Percentiles rank a stretch among this genome's conserved stretches.
These are phyloP conservation scores for Fulmarus glacialis DNA, from an alignment of 2,113 vertebrate species.

Conservation along the genomic window DNA sequence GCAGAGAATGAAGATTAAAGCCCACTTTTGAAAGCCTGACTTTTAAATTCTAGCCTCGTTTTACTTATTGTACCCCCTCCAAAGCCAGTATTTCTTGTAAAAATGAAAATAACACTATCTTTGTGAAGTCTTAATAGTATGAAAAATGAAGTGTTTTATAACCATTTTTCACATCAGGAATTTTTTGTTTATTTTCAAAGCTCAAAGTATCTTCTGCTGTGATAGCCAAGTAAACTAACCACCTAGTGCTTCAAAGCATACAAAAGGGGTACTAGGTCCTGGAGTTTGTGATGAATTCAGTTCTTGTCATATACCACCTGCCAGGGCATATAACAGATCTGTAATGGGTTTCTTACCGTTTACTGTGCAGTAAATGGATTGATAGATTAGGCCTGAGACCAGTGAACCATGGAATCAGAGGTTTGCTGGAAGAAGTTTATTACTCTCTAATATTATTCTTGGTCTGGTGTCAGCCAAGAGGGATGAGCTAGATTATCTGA, in stretches of 20 bases:
- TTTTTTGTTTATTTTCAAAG: constrained; percentile 51
- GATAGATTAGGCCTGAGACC: constrained; percentile 78
- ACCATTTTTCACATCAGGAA: constrained; percentile 31
- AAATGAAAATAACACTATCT: constrained; percentile 48
- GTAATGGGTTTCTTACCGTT: constrained; percentile 80
- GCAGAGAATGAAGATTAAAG: constrained; percentile 57
- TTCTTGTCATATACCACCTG: constrained; percentile 76
- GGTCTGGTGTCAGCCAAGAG: constrained; percentile 75
- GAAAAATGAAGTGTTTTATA: constrained; percentile 42
- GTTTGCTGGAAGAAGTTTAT: constrained; percentile 79
- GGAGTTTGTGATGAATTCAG: constrained; percentile 58
- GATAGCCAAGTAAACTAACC: constrained; percentile 38
- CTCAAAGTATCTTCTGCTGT: constrained; percentile 17
- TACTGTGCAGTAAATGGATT: constrained; percentile 80
- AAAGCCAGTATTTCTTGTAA: constrained; percentile 37
- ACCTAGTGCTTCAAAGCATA: constrained; percentile 61
- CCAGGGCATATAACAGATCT: constrained; percentile 70
- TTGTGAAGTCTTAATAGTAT: constrained; percentile 44
- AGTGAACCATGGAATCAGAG: constrained; percentile 75
- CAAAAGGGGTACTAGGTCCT: constrained; percentile 12
- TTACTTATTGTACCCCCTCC: constrained; percentile 37
- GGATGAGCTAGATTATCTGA: constrained; percentile 81
- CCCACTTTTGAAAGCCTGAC: neutral
- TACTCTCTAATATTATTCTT: constrained; percentile 82
- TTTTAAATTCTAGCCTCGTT: constrained; percentile 51